Conservation (phyloP, 2,888 invertebrate genomes). For the Sphaerophoria rueppellii region DNA sequence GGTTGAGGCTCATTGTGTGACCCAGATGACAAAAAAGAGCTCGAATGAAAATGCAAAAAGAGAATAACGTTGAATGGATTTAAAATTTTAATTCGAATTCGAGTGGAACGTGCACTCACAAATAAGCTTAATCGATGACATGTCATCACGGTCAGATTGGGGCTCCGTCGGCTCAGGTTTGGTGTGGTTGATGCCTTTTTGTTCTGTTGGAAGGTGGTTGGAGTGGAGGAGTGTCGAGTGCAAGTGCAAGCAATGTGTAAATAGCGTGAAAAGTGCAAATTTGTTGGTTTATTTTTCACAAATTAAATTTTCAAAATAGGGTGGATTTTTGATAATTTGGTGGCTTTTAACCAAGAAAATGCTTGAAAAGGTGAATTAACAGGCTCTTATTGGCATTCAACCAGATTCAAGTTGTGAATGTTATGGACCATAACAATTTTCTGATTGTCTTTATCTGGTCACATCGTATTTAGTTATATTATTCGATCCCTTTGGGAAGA, state of each 20-base stretch:
- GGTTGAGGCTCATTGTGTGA: constrained; percentile 34
- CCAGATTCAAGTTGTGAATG: no score
- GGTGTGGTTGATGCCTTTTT: neutral
- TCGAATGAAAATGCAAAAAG: neutral
- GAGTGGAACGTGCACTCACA: constrained; percentile 30
- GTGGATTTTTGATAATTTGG: constrained; percentile 18
- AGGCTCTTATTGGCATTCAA: no score
- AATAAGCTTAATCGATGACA: constrained; percentile 65
- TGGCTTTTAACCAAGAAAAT: constrained; percentile 5
- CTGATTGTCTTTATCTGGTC: no score
- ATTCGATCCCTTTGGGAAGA: no score
- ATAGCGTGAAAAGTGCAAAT: constrained; percentile 42
- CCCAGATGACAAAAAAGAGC: constrained; percentile 36
- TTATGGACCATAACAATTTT: no score
- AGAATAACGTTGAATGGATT: constrained; percentile 43
- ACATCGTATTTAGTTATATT: no score
- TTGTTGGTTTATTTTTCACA: constrained; percentile 14
- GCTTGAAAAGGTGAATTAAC: no score
- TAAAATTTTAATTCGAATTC: constrained; percentile 63
- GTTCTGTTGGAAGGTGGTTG: no score
- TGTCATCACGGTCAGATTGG: constrained; percentile 61
- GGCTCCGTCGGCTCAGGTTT: neutral
- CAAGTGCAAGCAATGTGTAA: constrained; percentile 52
- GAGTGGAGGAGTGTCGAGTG: neutral
- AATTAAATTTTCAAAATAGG: constrained; percentile 36